Conservation (phyloP, 1,140 invertebrate genomes). For the Pseudomyrmex dendroicus region DNA sequence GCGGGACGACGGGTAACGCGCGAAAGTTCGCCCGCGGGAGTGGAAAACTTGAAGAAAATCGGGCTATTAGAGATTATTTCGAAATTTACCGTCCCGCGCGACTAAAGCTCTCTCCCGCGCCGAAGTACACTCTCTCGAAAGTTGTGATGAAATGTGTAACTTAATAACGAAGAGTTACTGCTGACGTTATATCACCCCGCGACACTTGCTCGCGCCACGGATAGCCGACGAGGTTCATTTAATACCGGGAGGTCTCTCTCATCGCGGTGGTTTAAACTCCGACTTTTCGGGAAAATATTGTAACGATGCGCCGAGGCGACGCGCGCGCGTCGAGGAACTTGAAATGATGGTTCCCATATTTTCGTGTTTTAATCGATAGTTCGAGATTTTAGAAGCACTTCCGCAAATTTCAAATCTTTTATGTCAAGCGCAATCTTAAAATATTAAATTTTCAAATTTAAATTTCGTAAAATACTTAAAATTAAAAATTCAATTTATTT, state of each 20-base stretch:
- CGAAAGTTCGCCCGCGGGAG: slow-evolving; percentile 25
- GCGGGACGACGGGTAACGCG: not conserved
- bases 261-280: slow-evolving; percentile 34
- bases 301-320: slow-evolving; percentile 6
- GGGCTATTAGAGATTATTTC: slow-evolving; percentile 54
- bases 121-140: slow-evolving; percentile 41
- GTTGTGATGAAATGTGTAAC: slow-evolving; percentile 67
- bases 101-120: slow-evolving; percentile 46
- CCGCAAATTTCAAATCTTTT: no score
- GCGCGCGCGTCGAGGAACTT: not conserved
- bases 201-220: slow-evolving; percentile 53
- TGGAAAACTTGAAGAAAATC: slow-evolving; percentile 58
- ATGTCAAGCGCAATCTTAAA: no score
- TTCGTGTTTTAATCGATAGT: no score
- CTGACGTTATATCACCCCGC: slow-evolving; percentile 58
- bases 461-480: no score
- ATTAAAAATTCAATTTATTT: no score
- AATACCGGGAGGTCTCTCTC: slow-evolving; percentile 66
- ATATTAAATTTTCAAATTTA: no score
- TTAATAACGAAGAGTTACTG: slow-evolving; percentile 64
- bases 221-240: slow-evolving; percentile 64
- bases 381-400: no score
- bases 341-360: no score
- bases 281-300: slow-evolving; percentile 35
- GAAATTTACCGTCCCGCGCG: slow-evolving; percentile 49